phyloP scores from a whole-genome alignment of 2,888 invertebrate species.

The Drosophila hamatofila region DNA sequence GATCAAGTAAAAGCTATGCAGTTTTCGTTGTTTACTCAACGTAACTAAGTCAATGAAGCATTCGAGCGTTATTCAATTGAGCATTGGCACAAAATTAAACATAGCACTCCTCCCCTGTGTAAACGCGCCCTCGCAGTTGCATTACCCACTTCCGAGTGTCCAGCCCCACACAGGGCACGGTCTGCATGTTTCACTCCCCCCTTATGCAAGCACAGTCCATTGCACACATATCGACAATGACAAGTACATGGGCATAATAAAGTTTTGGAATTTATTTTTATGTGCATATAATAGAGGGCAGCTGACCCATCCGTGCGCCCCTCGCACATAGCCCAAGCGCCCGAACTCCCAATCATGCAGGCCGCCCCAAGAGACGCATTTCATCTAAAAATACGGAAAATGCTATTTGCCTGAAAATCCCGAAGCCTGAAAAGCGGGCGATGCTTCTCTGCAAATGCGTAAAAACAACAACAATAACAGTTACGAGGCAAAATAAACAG shows the following conservation, averaged over 20 bases:
- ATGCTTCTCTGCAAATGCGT: constrained; percentile 52
- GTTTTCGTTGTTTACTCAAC: constrained; percentile 25
- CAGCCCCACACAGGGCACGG: constrained; percentile 4
- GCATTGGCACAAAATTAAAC: constrained; percentile 75
- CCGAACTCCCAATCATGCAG: constrained; percentile 51
- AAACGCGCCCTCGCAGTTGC: constrained; percentile 36
- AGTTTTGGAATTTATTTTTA: constrained; percentile 82
- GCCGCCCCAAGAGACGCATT: constrained; percentile 77
- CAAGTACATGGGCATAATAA: constrained; percentile 81
- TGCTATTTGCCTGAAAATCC: constrained; percentile 62
- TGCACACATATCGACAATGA: constrained; percentile 79
- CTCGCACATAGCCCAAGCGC: constrained; percentile 8
- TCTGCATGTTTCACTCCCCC: constrained; percentile 29
- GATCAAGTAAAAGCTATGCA: constrained; percentile 48
- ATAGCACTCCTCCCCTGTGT: constrained; percentile 38
- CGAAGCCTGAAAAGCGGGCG: constrained; percentile 32
- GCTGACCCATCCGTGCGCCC: constrained; percentile 35
- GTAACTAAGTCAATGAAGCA: constrained; percentile 63
- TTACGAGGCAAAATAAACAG: constrained; percentile 52
- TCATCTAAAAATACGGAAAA: constrained; percentile 67
- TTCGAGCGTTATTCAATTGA: constrained; percentile 74
- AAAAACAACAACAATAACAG: constrained; percentile 40
- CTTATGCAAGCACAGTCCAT: constrained; percentile 64
- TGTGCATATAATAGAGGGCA: constrained; percentile 78
- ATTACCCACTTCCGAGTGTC: constrained; percentile 1